Conservation (phyloP, 2,113 vertebrate species). For the Leiothrix lutea region DNA sequence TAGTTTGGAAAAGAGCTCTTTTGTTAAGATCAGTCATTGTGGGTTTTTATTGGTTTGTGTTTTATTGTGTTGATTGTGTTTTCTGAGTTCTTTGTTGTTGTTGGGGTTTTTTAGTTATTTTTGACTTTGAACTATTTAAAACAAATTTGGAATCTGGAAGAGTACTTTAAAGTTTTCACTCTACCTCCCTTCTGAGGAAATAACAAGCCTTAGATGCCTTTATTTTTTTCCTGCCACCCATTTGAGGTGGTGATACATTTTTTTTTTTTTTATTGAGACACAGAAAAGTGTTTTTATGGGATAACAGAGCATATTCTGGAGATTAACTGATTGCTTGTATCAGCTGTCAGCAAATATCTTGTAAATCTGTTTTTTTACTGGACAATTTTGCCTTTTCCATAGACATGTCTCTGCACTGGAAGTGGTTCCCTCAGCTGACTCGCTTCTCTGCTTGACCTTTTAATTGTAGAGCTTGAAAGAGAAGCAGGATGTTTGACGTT, state of each 20-base stretch:
- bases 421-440: constrained; percentile 13
- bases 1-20: background rate
- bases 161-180: background rate
- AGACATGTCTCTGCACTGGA: background rate
- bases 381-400: background rate
- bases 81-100: background rate
- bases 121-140: background rate
- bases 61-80: background rate
- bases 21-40: background rate
- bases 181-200: background rate
- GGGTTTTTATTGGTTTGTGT: background rate
- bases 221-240: background rate
- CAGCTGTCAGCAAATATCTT: background rate
- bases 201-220: background rate
- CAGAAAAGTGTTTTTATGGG: background rate
- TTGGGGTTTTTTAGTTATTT: background rate
- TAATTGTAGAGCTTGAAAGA: background rate
- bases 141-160: background rate
- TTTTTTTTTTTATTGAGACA: background rate
- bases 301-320: background rate
- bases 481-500: background rate
- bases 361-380: background rate
- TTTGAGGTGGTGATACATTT: background rate
- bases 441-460: background rate
- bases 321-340: background rate